Conservation (phyloP, 2,113 vertebrate species). For the Semnornis frantzii region DNA sequence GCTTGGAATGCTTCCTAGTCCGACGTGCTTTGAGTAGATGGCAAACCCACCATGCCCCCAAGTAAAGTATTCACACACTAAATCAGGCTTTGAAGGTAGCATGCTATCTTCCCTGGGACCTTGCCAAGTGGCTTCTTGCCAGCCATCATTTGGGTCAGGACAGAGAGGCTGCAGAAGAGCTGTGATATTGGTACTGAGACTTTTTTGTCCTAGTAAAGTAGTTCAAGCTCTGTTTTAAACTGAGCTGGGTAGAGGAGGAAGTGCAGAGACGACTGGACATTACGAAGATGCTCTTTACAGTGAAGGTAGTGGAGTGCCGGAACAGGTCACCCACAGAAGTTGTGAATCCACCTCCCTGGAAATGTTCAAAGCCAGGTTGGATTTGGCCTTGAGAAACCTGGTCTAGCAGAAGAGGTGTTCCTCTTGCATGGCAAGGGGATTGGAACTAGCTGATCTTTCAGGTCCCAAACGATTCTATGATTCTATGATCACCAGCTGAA, state of each 20-base stretch:
- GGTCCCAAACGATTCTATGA: no score
- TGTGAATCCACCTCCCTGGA: background rate
- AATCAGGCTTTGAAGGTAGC: background rate
- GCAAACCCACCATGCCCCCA: background rate
- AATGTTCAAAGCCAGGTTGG: background rate
- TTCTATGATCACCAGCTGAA: background rate
- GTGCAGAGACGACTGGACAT: no score
- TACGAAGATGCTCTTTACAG: no score
- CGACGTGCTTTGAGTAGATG: no score
- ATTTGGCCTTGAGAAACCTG: background rate
- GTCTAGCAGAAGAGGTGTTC: no score
- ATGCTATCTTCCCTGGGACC: background rate
- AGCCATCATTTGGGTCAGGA: background rate
- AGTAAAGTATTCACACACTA: fast-evolving
- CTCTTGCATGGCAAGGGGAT: no score
- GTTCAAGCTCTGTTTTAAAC: background rate
- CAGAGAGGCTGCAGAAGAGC: background rate
- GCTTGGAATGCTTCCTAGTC: no score
- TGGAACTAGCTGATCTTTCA: no score
- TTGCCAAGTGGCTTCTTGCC: background rate
- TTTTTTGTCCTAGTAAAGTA: background rate
- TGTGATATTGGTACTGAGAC: background rate
- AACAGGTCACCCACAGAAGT: background rate
- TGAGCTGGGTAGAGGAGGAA: fast-evolving
- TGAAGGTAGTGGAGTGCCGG: background rate